These are phyloP conservation scores for Siniperca chuatsi DNA, from an alignment of 2,113 vertebrate genomes.

Conservation along the genomic window DNA sequence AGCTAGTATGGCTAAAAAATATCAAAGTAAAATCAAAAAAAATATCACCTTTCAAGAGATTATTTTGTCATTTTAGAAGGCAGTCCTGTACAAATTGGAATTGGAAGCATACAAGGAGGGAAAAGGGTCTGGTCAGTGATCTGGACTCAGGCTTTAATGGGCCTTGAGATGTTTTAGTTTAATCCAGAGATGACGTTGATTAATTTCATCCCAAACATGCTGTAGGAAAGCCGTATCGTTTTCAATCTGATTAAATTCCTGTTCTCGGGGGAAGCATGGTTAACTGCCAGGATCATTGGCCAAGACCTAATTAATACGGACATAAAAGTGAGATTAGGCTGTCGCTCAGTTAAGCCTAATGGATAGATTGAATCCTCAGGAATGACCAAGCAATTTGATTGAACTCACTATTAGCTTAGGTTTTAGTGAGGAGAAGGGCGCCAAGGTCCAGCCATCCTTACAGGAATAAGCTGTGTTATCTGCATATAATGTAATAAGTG, in stretches of 20 bases:
- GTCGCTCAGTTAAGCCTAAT: slow-evolving; percentile 26
- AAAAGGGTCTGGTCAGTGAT: not conserved
- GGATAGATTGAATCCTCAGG: slow-evolving; percentile 34
- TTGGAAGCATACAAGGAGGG: not conserved
- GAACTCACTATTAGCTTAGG: not conserved
- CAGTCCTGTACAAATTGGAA: not conserved
- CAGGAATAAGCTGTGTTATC: slow-evolving; percentile 12
- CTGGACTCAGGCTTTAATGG: not conserved
- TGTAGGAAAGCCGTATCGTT: not conserved
- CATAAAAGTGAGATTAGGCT: slow-evolving; percentile 46
- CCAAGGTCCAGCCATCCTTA: not conserved
- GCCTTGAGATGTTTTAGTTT: slow-evolving; percentile 1
- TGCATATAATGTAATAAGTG: not conserved
- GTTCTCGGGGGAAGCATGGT: not conserved
- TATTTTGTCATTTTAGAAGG: not conserved
- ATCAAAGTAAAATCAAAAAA: not conserved
- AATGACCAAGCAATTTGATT: slow-evolving; percentile 8
- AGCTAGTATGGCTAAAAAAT: not conserved
- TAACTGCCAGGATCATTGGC: slow-evolving; percentile 10
- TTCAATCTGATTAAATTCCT: slow-evolving; percentile 33
- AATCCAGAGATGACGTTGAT: slow-evolving; percentile 1
- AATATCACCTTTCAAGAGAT: not conserved
- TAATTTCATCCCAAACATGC: not conserved
- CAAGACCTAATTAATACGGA: slow-evolving; percentile 23
- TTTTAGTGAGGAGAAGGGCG: slow-evolving; percentile 14